Base-by-base conservation (phyloP, 2,888 invertebrate species). In the Balanococcus diminutus region DNA sequence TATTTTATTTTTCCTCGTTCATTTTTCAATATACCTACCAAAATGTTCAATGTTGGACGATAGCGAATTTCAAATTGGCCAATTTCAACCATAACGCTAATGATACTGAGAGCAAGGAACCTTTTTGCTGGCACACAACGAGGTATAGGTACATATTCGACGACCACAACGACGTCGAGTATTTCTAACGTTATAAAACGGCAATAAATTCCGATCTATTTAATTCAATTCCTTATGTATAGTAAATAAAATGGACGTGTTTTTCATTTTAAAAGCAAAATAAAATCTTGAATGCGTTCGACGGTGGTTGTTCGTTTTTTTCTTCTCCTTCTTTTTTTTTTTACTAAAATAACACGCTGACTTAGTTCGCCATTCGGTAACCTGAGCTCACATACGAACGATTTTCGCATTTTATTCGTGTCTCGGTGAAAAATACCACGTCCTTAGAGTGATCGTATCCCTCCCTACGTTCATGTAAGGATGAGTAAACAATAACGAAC, bases 181-280 rank as follows among this genome's bases (percentile, higher is more conserved):
- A 67, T 28, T 67, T 67, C 28, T 14, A 25, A 28, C 67, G 67
- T 67, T 67, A 67, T 67, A 67, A 67, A 28, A 16, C 67, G 28
- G 67, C 67, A 67, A 67, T 67, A 67, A 67, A 67, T 67, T 67
- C 67, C 67, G 28, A 67, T 67, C 67, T 67, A 67, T 67, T 67
- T 67, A 67, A 67, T 67, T 67, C 67, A 67, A 67, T 67, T 67
- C 31, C 67, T 28, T 67, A 67, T 67, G 28, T 67, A 67, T 67
- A 28, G 67, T 67, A 67, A 67, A 67, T 28, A 67, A 31, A 67
- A 31, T 28, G 67, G 67, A 67, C 67, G 67, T 67, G 67, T 67
- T 67, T 67, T 67, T 67, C 67, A 67, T 67, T 67, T 67, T 67
- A 67, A 67, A 67, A 67, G 67, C 67, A 28, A 67, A 67, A 67